Evolutionary conservation across 2,797 vertebrate species (phyloP).

Genomic region (Alosa sapidissima): DNA sequence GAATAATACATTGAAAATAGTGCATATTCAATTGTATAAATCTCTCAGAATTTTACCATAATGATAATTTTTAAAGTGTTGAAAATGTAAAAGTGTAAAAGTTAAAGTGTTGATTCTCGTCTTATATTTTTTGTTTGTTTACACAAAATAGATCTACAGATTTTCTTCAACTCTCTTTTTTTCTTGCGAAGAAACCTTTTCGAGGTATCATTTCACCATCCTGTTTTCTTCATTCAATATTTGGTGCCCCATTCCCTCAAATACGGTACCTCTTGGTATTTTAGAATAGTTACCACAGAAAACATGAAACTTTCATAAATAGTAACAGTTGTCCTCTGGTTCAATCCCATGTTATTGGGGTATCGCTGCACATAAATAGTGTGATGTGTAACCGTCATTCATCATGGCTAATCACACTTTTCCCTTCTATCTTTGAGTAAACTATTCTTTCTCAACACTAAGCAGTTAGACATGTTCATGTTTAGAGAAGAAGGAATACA

Average conservation of each 20-base stretch:
- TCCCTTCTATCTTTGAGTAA: background rate
- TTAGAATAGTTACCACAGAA: background rate
- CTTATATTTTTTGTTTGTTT: background rate
- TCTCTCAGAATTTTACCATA: background rate
- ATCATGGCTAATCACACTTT: background rate
- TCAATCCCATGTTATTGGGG: background rate
- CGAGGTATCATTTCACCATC: background rate
- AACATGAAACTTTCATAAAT: background rate
- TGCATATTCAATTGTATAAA: background rate
- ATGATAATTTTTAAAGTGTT: background rate
- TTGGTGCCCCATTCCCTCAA: background rate
- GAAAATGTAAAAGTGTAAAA: too few species aligned
- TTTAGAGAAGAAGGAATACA: background rate
- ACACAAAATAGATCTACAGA: background rate
- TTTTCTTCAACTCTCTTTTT: background rate
- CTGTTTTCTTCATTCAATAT: background rate
- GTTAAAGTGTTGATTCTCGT: background rate
- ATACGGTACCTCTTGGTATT: background rate
- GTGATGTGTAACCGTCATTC: background rate
- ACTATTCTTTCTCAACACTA: background rate
- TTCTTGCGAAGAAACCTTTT: background rate
- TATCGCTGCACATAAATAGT: background rate
- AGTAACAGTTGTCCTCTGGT: background rate
- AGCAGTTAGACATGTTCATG: conserved; percentile 8
- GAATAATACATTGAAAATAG: background rate